These are phyloP conservation scores for Ophion ventricosus DNA, from an alignment of 2,888 invertebrate genomes.

Conservation along the genomic window DNA sequence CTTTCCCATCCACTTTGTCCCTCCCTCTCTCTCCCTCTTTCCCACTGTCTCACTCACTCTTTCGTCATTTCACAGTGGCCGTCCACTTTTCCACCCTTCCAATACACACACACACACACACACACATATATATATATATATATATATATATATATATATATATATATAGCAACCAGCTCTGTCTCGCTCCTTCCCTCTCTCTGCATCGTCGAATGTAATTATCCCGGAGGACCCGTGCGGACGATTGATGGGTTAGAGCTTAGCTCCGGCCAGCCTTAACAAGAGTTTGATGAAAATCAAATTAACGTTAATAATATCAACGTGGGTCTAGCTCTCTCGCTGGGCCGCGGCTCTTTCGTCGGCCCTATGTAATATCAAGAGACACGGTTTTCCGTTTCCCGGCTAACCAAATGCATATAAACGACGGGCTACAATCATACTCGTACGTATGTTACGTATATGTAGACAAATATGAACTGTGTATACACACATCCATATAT, in stretches of 20 bases:
- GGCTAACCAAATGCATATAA: slow-evolving; percentile 39
- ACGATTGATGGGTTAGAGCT: slow-evolving; percentile 69
- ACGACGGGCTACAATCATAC: slow-evolving; percentile 11
- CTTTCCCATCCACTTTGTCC: slow-evolving; percentile 57
- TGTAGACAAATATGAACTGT: not conserved
- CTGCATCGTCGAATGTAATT: slow-evolving; percentile 64
- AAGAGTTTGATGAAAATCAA: slow-evolving; percentile 71
- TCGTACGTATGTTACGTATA: not conserved
- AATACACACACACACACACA: no score
- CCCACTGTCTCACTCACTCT: slow-evolving; percentile 26
- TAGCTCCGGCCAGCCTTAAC: slow-evolving; percentile 67
- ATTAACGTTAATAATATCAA: slow-evolving; percentile 70
- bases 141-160: no score
- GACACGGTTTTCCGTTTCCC: slow-evolving; percentile 57
- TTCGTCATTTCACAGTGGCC: slow-evolving; percentile 41
- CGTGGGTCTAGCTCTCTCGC: slow-evolving; percentile 56
- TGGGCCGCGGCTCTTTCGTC: slow-evolving; percentile 29
- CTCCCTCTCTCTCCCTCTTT: slow-evolving; percentile 34
- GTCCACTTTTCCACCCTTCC: slow-evolving; percentile 48
- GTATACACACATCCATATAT: not conserved
- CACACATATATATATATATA: no score
- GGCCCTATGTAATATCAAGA: slow-evolving; percentile 52
- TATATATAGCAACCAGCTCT: slow-evolving; percentile 40
- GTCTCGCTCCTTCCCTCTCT: slow-evolving; percentile 42
- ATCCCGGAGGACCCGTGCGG: slow-evolving; percentile 62